Base-by-base conservation (phyloP, 1,140 invertebrate species). In the Copidosoma floridanum region DNA sequence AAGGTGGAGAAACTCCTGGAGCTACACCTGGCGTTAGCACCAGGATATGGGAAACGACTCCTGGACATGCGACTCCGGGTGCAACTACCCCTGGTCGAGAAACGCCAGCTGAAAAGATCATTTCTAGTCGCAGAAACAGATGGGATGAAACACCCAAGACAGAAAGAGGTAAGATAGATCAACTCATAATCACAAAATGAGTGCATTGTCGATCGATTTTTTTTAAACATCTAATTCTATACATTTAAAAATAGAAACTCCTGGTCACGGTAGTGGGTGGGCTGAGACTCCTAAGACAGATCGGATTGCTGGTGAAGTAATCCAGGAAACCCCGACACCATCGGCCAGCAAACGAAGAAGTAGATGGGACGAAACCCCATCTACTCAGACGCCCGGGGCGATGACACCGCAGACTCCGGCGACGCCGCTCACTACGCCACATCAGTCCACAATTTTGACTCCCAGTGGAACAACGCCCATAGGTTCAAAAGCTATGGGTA, bases 131-230 rank as follows among this genome's bases (percentile, higher is more conserved):
- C 16, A 85, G 96, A 57, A 99, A 99, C 82, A 87, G 98, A 59
- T 99, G 97, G 97, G 98, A 99, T 83, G 97, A 99, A 82, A 99
- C 97, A 2, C 97, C 97, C 1, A 97, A 95, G 83, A 97, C 95
- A 14, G 95, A 98, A 76, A 85, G 95, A 73, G 89, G 89, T 87
- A 79, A 68, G 57, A 63, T 44, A 46, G 61, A 53, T 29, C 7
- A 57, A 47, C 54, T 46, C 43, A 55, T 50, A 18, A 43, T 43
- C 16, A 43, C 20, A n/a, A 43, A 43, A 7, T 21, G 21, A 8
- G 2, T 43, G 40, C 14, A n/a, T 6, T n/a, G n/a, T n/a, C n/a
- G 35, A 37, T 10, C 35, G n/a, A 37, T n/a, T 10, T 37, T 37
- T 14, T 2, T 32, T 32, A 32, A 32, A 32, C 6, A 32, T 32